phyloP scores from a whole-genome alignment of 2,113 vertebrate genomes.

The Gracilinanus agilis region DNA sequence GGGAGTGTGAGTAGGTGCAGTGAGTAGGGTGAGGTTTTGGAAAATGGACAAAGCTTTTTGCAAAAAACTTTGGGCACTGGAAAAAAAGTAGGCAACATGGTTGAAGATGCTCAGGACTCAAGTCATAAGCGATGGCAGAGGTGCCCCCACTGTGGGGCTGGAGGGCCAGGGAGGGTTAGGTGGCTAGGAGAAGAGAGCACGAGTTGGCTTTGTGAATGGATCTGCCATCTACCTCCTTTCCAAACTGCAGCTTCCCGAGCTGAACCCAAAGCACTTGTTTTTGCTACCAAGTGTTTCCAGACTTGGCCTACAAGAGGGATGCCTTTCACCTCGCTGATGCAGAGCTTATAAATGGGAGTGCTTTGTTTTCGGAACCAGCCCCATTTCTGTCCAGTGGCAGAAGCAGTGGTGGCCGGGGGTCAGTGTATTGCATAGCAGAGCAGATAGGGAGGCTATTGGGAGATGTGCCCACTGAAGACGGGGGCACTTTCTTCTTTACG shows the following conservation, averaged over 20 bases:
- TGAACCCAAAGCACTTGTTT: conserved; percentile 70
- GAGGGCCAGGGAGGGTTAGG: conserved; percentile 46
- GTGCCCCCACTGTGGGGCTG: conserved; percentile 62
- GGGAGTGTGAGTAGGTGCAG: conserved; percentile 40
- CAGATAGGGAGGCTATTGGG: conserved; percentile 36
- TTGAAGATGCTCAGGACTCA: conserved; percentile 68
- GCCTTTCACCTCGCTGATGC: neutral
- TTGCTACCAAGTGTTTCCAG: conserved; percentile 74
- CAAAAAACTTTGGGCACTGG: conserved; percentile 80
- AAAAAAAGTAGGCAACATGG: conserved; percentile 74
- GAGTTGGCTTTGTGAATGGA: conserved; percentile 40
- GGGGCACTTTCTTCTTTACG: neutral
- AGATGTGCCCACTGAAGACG: neutral
- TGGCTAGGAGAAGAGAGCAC: neutral
- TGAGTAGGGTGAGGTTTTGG: conserved; percentile 64
- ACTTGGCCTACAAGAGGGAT: conserved; percentile 46
- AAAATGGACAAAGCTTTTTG: conserved; percentile 82
- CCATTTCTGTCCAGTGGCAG: neutral
- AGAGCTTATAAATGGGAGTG: neutral
- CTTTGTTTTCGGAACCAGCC: conserved; percentile 27
- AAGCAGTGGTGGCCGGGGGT: conserved; percentile 45
- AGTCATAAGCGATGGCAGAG: conserved; percentile 43
- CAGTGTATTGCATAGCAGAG: conserved; percentile 50
- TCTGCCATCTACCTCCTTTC: conserved; percentile 69
- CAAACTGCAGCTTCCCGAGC: conserved; percentile 56